A percentile compares a stretch with the other conserved stretches of the same genome.
Conservation (phyloP, 2,113 vertebrate species). For the Jacana jacana region DNA sequence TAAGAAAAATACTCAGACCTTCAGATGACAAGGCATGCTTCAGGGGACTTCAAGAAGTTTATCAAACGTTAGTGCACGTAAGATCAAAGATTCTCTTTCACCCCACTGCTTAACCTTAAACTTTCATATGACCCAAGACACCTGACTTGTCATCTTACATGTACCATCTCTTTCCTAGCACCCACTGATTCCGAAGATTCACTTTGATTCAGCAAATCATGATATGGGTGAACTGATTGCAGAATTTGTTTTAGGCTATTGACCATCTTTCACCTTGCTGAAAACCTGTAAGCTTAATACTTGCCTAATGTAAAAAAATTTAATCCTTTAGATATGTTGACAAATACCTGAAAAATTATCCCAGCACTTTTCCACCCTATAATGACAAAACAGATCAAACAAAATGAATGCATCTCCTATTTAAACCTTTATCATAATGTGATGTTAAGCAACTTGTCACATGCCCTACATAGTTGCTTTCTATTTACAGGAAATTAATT, state of each 20-base stretch:
- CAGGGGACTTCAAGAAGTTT: not conserved
- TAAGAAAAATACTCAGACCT: not conserved
- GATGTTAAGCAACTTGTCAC: not conserved
- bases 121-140: not conserved
- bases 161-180: not conserved
- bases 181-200: not conserved
- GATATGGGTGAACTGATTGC: not conserved
- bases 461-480: not conserved
- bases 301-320: not conserved
- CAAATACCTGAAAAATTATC: not conserved
- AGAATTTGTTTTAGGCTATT: not conserved
- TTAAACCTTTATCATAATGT: not conserved
- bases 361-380: not conserved
- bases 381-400: not conserved
- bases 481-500: not conserved
- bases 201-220: not conserved
- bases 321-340: not conserved
- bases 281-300: not conserved
- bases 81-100: not conserved
- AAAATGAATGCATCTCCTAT: not conserved
- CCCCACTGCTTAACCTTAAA: not conserved
- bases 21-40: not conserved
- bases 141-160: not conserved
- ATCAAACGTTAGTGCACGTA: not conserved
- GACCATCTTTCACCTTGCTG: not conserved